Percentiles rank a stretch among this genome's conserved stretches.
phyloP scores from a whole-genome alignment of 2,888 invertebrate species.

The Tortrix viridana region DNA sequence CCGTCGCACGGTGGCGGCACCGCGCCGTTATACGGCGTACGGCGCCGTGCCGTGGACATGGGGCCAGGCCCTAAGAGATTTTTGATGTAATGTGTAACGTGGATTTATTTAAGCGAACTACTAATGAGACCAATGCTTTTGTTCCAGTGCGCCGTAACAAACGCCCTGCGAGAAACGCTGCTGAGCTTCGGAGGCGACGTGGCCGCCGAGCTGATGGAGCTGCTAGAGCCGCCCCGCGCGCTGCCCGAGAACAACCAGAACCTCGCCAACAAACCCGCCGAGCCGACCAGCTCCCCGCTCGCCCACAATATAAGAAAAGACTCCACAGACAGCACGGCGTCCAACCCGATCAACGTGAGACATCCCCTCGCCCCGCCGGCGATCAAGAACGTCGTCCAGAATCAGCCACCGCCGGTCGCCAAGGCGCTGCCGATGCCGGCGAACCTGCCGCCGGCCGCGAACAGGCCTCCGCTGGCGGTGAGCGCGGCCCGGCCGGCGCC shows the following conservation, averaged over 20 bases:
- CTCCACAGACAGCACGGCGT: conserved; percentile 33
- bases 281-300: conserved; percentile 52
- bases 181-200: conserved; percentile 76
- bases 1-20: too few relatives aligned
- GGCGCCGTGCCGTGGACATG: too few relatives aligned
- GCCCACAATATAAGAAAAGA: conserved; percentile 52
- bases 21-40: too few relatives aligned
- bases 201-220: conserved; percentile 64
- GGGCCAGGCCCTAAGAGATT: too few relatives aligned
- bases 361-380: conserved; percentile 44
- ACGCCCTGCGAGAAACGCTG: conserved; percentile 74
- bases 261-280: conserved; percentile 50
- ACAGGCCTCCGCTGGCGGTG: conserved; percentile 41
- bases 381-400: conserved; percentile 45
- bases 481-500: conserved; percentile 44
- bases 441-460: conserved; percentile 48
- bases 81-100: too few relatives aligned
- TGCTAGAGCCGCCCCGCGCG: conserved; percentile 52
- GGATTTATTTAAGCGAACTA: too few relatives aligned
- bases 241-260: conserved; percentile 61
- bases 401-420: conserved; percentile 50
- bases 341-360: conserved; percentile 42
- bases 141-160: conserved; percentile 76
- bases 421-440: conserved; percentile 56
- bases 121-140: neutral